These are phyloP conservation scores for Globicephala melas DNA, from an alignment of 2,113 vertebrate species.

Conservation along the genomic window DNA sequence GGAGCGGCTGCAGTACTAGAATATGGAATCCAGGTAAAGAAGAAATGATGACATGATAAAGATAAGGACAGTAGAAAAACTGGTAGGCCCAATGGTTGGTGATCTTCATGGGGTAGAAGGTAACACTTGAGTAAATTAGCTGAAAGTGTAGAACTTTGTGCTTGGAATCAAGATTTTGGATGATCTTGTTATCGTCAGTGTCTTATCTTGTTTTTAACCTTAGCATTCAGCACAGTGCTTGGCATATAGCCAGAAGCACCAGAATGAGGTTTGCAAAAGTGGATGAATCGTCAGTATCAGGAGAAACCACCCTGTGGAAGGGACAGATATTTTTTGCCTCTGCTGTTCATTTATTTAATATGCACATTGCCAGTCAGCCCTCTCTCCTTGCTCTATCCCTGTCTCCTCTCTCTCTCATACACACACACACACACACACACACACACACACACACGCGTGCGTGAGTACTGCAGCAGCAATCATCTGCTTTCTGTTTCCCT, in stretches of 20 bases:
- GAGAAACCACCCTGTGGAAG: background rate
- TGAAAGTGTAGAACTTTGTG: background rate
- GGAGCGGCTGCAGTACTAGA: background rate
- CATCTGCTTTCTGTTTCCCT: background rate
- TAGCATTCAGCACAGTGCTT: background rate
- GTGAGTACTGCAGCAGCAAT: background rate
- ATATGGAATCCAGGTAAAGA: background rate
- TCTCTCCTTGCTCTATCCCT: background rate
- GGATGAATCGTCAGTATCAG: background rate
- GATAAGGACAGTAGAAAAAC: background rate
- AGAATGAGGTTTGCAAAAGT: background rate
- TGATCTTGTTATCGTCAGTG: background rate
- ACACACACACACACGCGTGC: accelerated
- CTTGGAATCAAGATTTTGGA: background rate
- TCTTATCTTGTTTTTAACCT: background rate
- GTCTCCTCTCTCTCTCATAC: background rate
- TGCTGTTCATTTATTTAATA: background rate
- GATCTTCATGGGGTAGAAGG: background rate
- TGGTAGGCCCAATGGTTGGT: background rate
- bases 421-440: background rate
- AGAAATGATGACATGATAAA: background rate
- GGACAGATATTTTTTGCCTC: background rate
- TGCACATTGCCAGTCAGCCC: background rate
- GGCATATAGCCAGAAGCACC: background rate
- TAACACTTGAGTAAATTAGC: background rate